Percentiles rank a stretch among this genome's conserved stretches.
These are phyloP conservation scores for Stratiomys singularior DNA, from an alignment of 2,888 invertebrate species.

Conservation along the genomic window DNA sequence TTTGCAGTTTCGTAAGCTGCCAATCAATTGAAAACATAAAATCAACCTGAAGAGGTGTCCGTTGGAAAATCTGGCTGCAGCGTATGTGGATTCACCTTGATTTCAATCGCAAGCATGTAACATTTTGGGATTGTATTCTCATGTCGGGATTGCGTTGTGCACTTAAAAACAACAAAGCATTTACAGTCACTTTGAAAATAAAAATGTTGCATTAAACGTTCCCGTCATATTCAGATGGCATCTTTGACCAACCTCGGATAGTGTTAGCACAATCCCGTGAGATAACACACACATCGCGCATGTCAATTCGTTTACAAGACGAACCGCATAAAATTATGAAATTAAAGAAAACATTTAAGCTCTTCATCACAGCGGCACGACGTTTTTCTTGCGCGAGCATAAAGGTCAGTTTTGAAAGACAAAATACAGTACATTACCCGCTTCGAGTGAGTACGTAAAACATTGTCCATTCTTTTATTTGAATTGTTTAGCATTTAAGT, in stretches of 20 bases:
- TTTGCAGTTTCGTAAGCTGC: too few relatives aligned
- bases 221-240: neutral
- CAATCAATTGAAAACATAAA: too few relatives aligned
- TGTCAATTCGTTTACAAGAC: neutral
- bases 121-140: neutral
- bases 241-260: neutral
- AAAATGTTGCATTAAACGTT: neutral
- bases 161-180: neutral
- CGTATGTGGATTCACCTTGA: too few relatives aligned
- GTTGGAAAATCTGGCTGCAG: too few relatives aligned
- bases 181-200: neutral
- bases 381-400: slow-evolving; percentile 2
- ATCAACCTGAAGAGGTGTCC: too few relatives aligned
- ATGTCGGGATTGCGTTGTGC: neutral
- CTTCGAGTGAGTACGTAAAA: neutral
- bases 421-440: neutral
- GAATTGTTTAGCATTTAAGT: neutral
- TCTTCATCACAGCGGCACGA: neutral
- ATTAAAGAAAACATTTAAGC: slow-evolving; percentile 11
- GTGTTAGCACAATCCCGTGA: neutral
- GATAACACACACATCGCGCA: neutral
- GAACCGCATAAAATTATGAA: slow-evolving; percentile 26
- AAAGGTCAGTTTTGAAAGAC: slow-evolving; percentile 26
- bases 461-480: slow-evolving; percentile 14
- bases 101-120: too few relatives aligned